These are phyloP conservation scores for Malurus melanocephalus DNA, from an alignment of 2,113 vertebrate species.

Conservation along the genomic window DNA sequence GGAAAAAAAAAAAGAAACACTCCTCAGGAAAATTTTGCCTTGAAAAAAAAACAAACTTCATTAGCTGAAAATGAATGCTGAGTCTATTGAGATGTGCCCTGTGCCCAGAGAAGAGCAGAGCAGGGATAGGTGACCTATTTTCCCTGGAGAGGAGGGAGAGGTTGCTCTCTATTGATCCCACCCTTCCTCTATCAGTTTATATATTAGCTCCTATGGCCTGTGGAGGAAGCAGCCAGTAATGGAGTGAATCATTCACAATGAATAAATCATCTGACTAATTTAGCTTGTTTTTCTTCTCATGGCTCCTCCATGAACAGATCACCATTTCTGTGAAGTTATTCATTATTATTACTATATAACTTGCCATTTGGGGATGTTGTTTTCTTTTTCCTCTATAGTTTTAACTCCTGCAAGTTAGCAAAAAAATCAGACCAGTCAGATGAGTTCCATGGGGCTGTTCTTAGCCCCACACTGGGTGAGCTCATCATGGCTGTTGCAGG, in stretches of 20 bases:
- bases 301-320: background rate
- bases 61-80: background rate
- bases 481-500: background rate
- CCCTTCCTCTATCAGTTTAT: constrained; percentile 14
- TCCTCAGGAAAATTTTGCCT: background rate
- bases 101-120: background rate
- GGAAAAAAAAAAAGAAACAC: background rate
- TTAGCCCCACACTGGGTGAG: background rate
- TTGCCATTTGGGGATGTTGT: background rate
- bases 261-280: constrained; percentile 51
- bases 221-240: constrained; percentile 29
- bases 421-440: background rate
- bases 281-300: constrained; percentile 18
- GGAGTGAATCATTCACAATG: constrained; percentile 21
- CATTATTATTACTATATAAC: background rate
- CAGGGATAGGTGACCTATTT: constrained; percentile 29
- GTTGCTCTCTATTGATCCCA: constrained; percentile 6
- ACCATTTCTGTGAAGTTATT: background rate
- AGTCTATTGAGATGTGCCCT: background rate
- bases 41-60: background rate
- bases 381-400: background rate
- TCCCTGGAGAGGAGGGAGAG: constrained; percentile 14
- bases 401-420: background rate
- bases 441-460: background rate
- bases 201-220: background rate